Percentiles rank a stretch among this genome's conserved stretches.
These are phyloP conservation scores for Erpobdella octoculata DNA, from an alignment of 2,888 invertebrate species.

Conservation along the genomic window DNA sequence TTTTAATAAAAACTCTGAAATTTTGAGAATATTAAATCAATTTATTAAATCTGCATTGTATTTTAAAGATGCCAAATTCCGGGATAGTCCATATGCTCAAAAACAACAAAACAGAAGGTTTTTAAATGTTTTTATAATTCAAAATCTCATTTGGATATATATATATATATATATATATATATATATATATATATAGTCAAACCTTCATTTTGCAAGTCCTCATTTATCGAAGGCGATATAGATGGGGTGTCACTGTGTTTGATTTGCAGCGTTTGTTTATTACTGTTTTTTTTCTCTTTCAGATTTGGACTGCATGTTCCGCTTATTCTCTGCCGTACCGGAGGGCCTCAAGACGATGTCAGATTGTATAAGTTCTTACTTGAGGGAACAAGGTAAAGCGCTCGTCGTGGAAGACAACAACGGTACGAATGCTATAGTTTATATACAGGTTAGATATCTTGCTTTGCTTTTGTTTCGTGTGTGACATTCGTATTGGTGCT, in stretches of 20 bases:
- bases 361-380: conserved; percentile 79
- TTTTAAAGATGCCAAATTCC: conserved; percentile 87
- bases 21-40: not conserved
- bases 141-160: no score
- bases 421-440: conserved; percentile 57
- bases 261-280: not conserved
- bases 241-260: not conserved
- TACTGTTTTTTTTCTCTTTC: conserved; percentile 22
- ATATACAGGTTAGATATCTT: conserved; percentile 46
- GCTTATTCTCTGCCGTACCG: conserved; percentile 84
- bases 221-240: no score
- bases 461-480: conserved; percentile 5
- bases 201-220: no score
- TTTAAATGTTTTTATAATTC: conserved; percentile 5
- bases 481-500: not conserved
- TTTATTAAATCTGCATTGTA: not conserved
- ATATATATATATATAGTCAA: not conserved
- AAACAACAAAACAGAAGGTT: conserved; percentile 80
- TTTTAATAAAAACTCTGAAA: not conserved
- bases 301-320: conserved; percentile 95
- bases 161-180: not conserved
- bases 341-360: conserved; percentile 91
- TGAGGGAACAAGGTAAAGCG: conserved; percentile 88
- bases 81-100: conserved; percentile 97
- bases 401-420: conserved; percentile 91